phyloP scores from a whole-genome alignment of 2,113 vertebrate species.

The Australoheros scitulus region DNA sequence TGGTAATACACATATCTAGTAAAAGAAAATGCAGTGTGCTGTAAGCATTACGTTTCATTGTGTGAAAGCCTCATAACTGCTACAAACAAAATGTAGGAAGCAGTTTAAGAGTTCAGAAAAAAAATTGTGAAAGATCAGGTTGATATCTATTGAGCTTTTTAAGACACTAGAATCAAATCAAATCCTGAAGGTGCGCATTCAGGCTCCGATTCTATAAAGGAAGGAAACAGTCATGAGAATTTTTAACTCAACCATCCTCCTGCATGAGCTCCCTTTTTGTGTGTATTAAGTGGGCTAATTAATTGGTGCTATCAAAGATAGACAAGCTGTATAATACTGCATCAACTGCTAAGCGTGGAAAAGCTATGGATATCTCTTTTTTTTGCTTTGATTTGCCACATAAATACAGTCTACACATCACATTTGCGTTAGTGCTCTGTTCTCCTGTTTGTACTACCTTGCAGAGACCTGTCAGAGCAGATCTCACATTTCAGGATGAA shows the following conservation, averaged over 20 bases:
- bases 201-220: neutral
- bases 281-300: neutral
- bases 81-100: neutral
- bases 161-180: neutral
- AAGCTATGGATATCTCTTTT: neutral
- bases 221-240: neutral
- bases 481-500: slow-evolving; percentile 22
- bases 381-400: neutral
- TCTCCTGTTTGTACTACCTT: slow-evolving; percentile 1
- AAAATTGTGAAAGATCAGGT: neutral
- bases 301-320: neutral
- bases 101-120: neutral
- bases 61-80: neutral
- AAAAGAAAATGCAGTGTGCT: neutral
- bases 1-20: neutral
- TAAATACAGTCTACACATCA: neutral
- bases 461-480: neutral
- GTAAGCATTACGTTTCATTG: neutral
- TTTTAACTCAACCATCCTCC: neutral
- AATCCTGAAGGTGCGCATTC: neutral
- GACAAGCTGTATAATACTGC: neutral
- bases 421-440: neutral
- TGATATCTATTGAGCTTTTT: neutral
- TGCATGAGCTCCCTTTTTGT: neutral
- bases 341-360: neutral